A percentile compares a stretch with the other conserved stretches of the same genome.
Evolutionary conservation across 2,797 vertebrate species (phyloP).

Genomic region (Cryptoprocta ferox): DNA sequence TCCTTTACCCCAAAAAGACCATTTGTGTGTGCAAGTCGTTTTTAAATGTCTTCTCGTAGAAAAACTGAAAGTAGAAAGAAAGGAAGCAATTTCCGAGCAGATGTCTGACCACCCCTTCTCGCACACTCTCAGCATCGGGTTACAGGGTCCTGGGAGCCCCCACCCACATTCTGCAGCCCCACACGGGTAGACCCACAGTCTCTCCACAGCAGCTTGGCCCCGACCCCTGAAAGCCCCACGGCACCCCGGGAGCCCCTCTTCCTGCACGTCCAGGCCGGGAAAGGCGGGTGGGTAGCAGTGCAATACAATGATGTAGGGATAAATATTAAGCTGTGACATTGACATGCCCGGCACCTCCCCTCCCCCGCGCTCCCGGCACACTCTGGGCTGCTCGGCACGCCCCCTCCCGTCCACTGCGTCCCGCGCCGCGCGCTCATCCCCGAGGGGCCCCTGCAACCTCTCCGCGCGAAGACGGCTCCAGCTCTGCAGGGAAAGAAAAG

Average conservation of each 20-base stretch:
- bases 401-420: constrained; percentile 73
- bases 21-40: constrained; percentile 43
- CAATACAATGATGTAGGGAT: constrained; percentile 52
- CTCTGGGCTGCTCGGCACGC: constrained; percentile 77
- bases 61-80: constrained; percentile 81
- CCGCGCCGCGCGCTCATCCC: constrained; percentile 71
- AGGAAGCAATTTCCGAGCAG: constrained; percentile 77
- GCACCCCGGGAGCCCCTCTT: not conserved
- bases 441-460: constrained; percentile 77
- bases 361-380: constrained; percentile 80
- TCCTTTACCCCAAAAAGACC: constrained; percentile 31
- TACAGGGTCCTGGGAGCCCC: constrained; percentile 77
- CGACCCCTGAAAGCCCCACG: not conserved
- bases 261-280: not conserved
- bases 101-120: constrained; percentile 74
- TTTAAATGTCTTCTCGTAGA: constrained; percentile 66
- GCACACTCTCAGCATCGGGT: constrained; percentile 69
- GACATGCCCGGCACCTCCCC: constrained; percentile 76
- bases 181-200: not conserved
- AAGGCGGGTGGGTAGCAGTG: not conserved
- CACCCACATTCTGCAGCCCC: constrained; percentile 61
- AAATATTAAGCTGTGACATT: constrained; percentile 80
- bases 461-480: constrained; percentile 43
- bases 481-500: constrained; percentile 64
- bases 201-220: not conserved